A percentile compares a stretch with the other conserved stretches of the same genome.
Evolutionary conservation across 2,797 vertebrate genomes (phyloP).

Genomic region (Pangasius djambal): DNA sequence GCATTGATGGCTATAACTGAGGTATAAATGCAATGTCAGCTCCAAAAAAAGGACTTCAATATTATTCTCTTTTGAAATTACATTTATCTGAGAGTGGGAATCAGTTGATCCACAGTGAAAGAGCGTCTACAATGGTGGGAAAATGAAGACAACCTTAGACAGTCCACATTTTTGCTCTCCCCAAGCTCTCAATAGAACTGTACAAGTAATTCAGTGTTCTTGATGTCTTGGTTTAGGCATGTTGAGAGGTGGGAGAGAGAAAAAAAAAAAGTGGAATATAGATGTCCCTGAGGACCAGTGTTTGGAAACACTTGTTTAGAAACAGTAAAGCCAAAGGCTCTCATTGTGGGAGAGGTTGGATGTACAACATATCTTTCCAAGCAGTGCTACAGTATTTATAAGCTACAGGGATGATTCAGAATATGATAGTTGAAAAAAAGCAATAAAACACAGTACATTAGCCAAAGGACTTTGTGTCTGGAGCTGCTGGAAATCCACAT

Average conservation of each 20-base stretch:
- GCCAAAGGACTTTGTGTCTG: constrained; percentile 2
- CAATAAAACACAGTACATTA: not conserved
- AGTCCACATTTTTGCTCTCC: not conserved
- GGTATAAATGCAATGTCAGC: constrained; percentile 35
- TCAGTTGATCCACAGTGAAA: not conserved
- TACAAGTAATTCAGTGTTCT: not conserved
- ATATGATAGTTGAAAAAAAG: not conserved
- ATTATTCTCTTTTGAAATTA: not conserved
- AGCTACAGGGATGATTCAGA: not conserved
- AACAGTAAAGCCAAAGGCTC: not conserved
- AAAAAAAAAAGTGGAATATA: not conserved
- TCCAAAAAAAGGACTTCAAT: not conserved
- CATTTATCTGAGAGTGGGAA: not conserved
- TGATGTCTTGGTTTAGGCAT: not conserved
- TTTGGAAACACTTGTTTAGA: constrained; percentile 12
- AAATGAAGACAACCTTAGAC: not conserved
- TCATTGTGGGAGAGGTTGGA: not conserved
- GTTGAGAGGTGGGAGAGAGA: not conserved
- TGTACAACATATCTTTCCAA: constrained; percentile 8
- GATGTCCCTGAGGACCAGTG: not conserved
- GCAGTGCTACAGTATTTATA: not conserved
- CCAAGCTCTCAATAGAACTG: not conserved
- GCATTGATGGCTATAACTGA: constrained; percentile 16
- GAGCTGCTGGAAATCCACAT: not conserved
- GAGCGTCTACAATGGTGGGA: not conserved